These are phyloP conservation scores for Siderastrea siderea DNA, from an alignment of 92 coral and sea anemone species.

Conservation along the genomic window DNA sequence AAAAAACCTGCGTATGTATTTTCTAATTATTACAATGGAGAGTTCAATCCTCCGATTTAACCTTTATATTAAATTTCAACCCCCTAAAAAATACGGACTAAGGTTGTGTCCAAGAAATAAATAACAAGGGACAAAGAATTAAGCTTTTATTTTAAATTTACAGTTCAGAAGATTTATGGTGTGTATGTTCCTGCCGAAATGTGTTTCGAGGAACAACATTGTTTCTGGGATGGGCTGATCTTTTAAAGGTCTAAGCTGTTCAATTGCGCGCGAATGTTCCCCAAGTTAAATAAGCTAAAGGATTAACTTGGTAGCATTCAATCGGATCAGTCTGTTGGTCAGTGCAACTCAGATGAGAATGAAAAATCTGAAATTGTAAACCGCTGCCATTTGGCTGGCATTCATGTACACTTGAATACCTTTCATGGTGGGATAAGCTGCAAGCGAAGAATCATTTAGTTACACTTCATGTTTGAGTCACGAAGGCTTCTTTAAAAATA, in stretches of 20 bases:
- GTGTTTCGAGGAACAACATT: neutral
- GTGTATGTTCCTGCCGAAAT: neutral
- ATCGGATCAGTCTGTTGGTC: neutral
- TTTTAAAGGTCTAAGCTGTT: neutral
- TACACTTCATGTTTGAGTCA: slow-evolving; percentile 13
- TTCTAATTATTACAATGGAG: too few relatives aligned
- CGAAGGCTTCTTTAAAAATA: neutral
- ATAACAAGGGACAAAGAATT: neutral
- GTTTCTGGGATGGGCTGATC: neutral
- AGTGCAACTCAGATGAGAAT: slow-evolving; percentile 34
- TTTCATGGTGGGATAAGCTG: slow-evolving; percentile 41
- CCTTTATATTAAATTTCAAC: too few relatives aligned
- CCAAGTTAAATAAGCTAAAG: neutral
- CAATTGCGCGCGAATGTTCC: neutral
- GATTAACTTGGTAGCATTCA: slow-evolving; percentile 7
- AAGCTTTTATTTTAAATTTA: too few relatives aligned
- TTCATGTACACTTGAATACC: neutral
- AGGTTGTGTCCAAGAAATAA: neutral
- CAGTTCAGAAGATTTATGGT: too few relatives aligned
- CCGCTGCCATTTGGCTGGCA: slow-evolving; percentile 1
- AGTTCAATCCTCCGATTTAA: too few relatives aligned
- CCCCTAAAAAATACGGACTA: too few relatives aligned
- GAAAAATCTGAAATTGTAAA: slow-evolving; percentile 8
- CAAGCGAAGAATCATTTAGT: slow-evolving; percentile 3
- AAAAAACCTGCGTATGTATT: too few relatives aligned